Percentiles rank a stretch among this genome's conserved stretches.
Evolutionary conservation across 2,113 vertebrate genomes (phyloP).

Genomic region (Leucopsar rothschildi): DNA sequence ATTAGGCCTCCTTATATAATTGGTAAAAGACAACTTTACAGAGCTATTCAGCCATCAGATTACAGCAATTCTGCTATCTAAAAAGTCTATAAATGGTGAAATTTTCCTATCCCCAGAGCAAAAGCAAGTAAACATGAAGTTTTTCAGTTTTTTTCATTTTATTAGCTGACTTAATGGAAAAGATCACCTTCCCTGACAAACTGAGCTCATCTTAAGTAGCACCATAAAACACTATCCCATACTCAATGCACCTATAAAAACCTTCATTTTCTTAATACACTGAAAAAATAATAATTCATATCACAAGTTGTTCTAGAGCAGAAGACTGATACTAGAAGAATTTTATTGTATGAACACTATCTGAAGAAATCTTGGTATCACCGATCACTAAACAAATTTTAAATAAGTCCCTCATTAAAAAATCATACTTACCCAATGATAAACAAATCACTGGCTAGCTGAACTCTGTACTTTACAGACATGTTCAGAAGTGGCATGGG

Average conservation of each 20-base stretch:
- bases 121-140: not conserved
- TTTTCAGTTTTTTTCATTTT: not conserved
- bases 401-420: too few relatives aligned
- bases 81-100: not conserved
- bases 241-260: too few relatives aligned
- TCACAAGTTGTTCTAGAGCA: too few relatives aligned
- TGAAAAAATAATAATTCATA: too few relatives aligned
- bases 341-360: too few relatives aligned
- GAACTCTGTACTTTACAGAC: not conserved
- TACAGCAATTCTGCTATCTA: not conserved
- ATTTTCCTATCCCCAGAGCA: not conserved
- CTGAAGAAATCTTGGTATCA: too few relatives aligned
- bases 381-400: too few relatives aligned
- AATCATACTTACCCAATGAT: too few relatives aligned
- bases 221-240: not conserved
- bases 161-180: not conserved
- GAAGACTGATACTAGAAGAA: too few relatives aligned
- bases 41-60: not conserved
- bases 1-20: not conserved
- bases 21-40: not conserved
- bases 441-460: not conserved
- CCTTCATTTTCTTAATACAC: too few relatives aligned
- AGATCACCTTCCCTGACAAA: not conserved
- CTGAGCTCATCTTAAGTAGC: not conserved
- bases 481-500: not conserved